Evolutionary conservation across 2,113 vertebrate genomes (phyloP).

Genomic region (Shinisaurus crocodilurus): DNA sequence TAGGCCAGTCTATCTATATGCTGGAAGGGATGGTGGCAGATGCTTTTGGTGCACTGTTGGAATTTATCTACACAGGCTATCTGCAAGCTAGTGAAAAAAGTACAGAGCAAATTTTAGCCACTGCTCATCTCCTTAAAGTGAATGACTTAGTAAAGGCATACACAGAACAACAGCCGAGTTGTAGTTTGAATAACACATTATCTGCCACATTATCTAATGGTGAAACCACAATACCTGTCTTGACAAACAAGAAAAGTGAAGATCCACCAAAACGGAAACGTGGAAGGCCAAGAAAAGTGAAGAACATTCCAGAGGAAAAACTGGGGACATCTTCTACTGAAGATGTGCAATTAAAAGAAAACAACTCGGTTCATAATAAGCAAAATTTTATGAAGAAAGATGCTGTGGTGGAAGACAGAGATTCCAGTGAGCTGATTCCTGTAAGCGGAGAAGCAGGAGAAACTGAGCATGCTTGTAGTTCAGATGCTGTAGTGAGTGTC

Average conservation of each 20-base stretch:
- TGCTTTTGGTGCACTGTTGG: conserved; percentile 84
- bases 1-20: conserved; percentile 81
- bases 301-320: conserved; percentile 60
- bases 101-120: conserved; percentile 86
- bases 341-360: conserved; percentile 77
- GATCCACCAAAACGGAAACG: conserved; percentile 84
- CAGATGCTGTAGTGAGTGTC: conserved; percentile 43
- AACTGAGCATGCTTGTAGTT: conserved; percentile 43
- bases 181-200: background rate
- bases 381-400: conserved; percentile 66
- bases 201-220: conserved; percentile 22
- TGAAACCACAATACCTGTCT: conserved; percentile 22
- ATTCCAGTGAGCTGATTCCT: conserved; percentile 44
- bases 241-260: conserved; percentile 57
- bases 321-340: conserved; percentile 37
- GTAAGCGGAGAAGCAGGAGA: conserved; percentile 55
- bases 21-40: conserved; percentile 88
- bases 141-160: conserved; percentile 86
- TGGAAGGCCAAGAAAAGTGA: conserved; percentile 86
- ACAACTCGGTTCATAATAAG: conserved; percentile 76
- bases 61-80: conserved; percentile 93
- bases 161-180: conserved; percentile 71
- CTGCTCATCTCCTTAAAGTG: conserved; percentile 89
- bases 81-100: conserved; percentile 83
- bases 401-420: conserved; percentile 18